A percentile compares a stretch with the other conserved stretches of the same genome.
Conservation (phyloP, 2,888 invertebrate genomes). For the Ditula angustiorana region DNA sequence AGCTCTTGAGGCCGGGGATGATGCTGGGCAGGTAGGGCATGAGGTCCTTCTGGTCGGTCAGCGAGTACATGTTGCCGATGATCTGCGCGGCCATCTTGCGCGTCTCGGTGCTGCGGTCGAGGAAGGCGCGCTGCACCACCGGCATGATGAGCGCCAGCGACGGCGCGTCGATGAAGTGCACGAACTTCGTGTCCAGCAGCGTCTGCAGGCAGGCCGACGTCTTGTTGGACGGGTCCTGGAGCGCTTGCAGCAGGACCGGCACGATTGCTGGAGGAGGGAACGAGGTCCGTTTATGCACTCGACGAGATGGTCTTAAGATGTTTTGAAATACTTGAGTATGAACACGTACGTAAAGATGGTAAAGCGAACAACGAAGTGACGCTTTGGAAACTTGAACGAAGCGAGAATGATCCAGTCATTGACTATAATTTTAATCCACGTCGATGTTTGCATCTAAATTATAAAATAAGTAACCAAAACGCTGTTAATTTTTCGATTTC, state of each 20-base stretch:
- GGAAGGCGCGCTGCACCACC: constrained; percentile 98
- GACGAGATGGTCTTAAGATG: no score
- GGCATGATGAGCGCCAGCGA: constrained; percentile 99
- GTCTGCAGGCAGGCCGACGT: constrained; percentile 97
- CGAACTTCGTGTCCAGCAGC: constrained; percentile 97
- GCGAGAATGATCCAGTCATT: no score
- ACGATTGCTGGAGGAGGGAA: constrained; percentile 88
- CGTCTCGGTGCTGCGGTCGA: constrained; percentile 98
- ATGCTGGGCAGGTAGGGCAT: constrained; percentile 98
- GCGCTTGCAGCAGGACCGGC: constrained; percentile 93
- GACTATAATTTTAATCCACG: no score
- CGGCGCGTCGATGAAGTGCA: constrained; percentile 99
- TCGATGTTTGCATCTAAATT: no score
- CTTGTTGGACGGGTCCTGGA: constrained; percentile 98
- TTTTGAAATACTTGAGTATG: no score
- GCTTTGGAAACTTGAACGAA: no score
- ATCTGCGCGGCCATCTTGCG: constrained; percentile 99
- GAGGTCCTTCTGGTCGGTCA: constrained; percentile 99
- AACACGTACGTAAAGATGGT: no score
- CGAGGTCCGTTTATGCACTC: no score
- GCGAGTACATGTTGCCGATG: constrained; percentile 99
- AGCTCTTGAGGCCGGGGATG: constrained; percentile 98
- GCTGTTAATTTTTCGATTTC: no score
- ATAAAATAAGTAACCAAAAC: no score
- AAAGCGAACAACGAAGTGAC: no score